Conservation (phyloP, 1,140 invertebrate genomes). For the Latrodectus geometricus region DNA sequence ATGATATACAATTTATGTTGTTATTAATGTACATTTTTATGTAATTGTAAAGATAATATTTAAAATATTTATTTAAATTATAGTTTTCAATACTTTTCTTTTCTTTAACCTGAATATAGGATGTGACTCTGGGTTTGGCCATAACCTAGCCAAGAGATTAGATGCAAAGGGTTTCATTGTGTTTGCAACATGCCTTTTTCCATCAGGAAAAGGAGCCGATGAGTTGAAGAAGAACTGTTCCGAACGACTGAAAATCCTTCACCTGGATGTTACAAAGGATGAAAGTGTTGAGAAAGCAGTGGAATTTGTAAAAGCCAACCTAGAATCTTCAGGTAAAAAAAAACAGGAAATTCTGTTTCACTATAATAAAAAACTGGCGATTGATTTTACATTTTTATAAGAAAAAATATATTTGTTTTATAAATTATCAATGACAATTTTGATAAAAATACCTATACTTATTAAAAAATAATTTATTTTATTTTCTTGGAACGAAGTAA, state of each 20-base stretch:
- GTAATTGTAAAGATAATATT: too few relatives aligned
- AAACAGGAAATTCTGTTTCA: not conserved
- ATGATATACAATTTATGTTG: too few relatives aligned
- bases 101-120: not conserved
- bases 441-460: too few relatives aligned
- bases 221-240: not conserved
- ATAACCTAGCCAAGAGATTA: not conserved
- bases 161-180: slow-evolving; percentile 25
- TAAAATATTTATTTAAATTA: too few relatives aligned
- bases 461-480: too few relatives aligned
- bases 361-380: too few relatives aligned
- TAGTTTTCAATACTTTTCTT: too few relatives aligned
- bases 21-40: too few relatives aligned
- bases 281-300: slow-evolving; percentile 24
- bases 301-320: not conserved
- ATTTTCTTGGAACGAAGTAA: too few relatives aligned
- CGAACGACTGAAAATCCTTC: not conserved
- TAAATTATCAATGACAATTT: too few relatives aligned
- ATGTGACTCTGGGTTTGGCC: slow-evolving; percentile 40
- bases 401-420: too few relatives aligned
- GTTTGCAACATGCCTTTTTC: slow-evolving; percentile 8
- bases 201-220: not conserved
- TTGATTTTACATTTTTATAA: too few relatives aligned
- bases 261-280: slow-evolving; percentile 25
- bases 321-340: not conserved